Base-by-base conservation (phyloP, 2,888 invertebrate species). In the Xanthorhoe spadicearia region DNA sequence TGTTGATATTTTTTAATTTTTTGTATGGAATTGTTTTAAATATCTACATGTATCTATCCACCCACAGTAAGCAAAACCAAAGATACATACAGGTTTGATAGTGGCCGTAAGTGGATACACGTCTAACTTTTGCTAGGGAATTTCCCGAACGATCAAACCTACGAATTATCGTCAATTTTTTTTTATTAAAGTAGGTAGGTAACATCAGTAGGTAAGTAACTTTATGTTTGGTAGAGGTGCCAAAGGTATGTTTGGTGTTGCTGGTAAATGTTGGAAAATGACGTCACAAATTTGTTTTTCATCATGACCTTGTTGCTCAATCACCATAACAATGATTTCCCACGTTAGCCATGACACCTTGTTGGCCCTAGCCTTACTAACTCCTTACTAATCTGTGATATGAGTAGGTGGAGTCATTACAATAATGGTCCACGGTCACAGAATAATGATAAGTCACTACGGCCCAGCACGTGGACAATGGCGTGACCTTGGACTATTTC, bases 281-380 rank as follows among this genome's bases (percentile, higher is more conserved):
- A 58, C 60, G 56, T 53, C 55, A 50, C 64, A 56, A 60, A 56
- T 67, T 48, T 23, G 15, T 53, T 49, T 52, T 51, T 69, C 63
- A 70, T 71, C 72, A 66, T 71, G 77, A 74, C 80, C 81, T 77
- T 74, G 79, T 65, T 79, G 79, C 66, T 77, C 77, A 80, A 70
- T 68, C 74, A 73, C 75, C 75, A 76, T 78, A 74, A 79, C 79
- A 83, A 81, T 81, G 70, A 77, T 72, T 74, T 83, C 79, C 74
- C 77, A 75, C 77, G 64, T 50, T 64, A 67, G 71, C 70, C 69
- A 64, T 80, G 77, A 77, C 70, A 75, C 51, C 46, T 69, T 58
- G 63, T 70, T 72, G 72, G 69, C 58, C 57, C 66, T 52, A 48
- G 28, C 35, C 19, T 18, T 54, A 61, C 51, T 10, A 23, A 68